Base-by-base conservation (phyloP, 1,140 invertebrate genomes). In the Papilio polyxenes region DNA sequence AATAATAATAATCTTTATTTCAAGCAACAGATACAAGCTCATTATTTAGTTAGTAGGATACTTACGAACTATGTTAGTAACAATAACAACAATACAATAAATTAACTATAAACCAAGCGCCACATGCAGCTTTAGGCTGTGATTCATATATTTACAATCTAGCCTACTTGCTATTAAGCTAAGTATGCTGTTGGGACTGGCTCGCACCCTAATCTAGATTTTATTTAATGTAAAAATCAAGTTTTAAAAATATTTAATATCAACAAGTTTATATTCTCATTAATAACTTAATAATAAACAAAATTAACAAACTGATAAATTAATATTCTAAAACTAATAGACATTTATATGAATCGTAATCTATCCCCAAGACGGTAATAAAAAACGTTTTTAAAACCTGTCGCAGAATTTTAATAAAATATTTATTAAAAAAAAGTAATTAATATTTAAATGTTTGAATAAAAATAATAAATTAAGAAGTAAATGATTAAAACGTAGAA, bases 331-430 rank as follows among this genome's bases (percentile, higher is more conserved):
- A 69, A 69, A 13, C 13, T 37, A 37, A 69, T 5, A 69, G 23
- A 15, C 65, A 69, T 37, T 37, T 69, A 69, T 69, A 23, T n/a
- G 20, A 48, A 31, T 8, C 20, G 49, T 53, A 76, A 76, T 76
- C 48, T 76, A 15, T 51, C 17, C 10, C 20, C 49, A 31, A 51
- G 15, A 75, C 4, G 10, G 9, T 76, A 23, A 37, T 15, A 13
- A 69, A 69, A 69, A 31, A 31, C n/a, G 3, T 53, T 53, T 76
- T 49, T n/a, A 49, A 75, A 31, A 76, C 75, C 13, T 76, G 48
- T 51, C 48, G 48, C 15, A 76, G 7, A 76, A 23, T 11, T 15
- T 17, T 6, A 48, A 31, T 31, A 75, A 40, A 48, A n/a, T 75
- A 48, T 75, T 75, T 31, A 31, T 1, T 31, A 31, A 13, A 44